Evolutionary conservation across 2,888 invertebrate species (phyloP), one percentile per base, ranked within the genome.

Genomic region (Zygogramma bicolorata): DNA sequence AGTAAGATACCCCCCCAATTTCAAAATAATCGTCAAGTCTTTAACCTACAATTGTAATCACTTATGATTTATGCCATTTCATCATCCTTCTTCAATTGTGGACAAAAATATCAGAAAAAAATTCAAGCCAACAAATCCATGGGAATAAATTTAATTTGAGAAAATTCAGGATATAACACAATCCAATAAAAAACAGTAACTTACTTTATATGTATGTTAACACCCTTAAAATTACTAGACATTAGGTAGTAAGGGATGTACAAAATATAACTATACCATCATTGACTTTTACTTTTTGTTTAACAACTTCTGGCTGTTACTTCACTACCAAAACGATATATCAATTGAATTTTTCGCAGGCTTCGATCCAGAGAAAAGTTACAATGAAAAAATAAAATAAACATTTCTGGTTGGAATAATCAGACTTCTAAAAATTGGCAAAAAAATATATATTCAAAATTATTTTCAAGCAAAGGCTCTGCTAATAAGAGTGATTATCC

Each of bases 271-370:
- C 73, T 77, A 79, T 80, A 75, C 80, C 81, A 77, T 79, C 79
- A 81, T 81, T 81, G 78, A 80, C 79, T 81, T 79, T 77, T 76
- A 80, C 65, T 66, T 75, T 74, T 69, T 80, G 70, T 75, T 75
- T 77, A 82, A 80, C 79, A 81, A 82, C 77, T 73, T 77, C 82
- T 82, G 82, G 82, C 82, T 82, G 82, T 77, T 81, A 77, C 79
- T 81, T 80, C 77, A 81, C 79, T 46, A 46, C 46, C 22, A 46
- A 46, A 46, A 46, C 46, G 20, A 46, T 8, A 46, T 7, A 10
- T 46, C 20, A 46, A 46, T 46, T 46, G 18, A 46, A 20, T 46
- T 46, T 10, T 15, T 46, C 8, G 7, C 2, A 20, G 20, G 15
- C 46, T 18, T 20, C 20, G 8, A 20, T 20, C 46, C 18, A 46